phyloP scores from a whole-genome alignment of 2,888 invertebrate species.

The Platerodrilus igneus region DNA sequence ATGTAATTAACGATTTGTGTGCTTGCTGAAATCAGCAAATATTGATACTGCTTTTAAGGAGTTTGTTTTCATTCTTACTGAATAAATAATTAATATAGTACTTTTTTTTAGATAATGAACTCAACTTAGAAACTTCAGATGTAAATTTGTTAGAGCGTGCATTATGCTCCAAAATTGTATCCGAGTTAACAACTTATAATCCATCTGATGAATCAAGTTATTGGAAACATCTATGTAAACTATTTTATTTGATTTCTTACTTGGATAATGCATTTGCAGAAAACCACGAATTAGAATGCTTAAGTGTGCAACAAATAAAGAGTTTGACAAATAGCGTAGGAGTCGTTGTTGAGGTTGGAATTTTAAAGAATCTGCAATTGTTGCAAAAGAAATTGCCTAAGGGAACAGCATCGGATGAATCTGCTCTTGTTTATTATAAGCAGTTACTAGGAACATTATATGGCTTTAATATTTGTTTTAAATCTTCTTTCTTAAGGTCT shows the following conservation, averaged over 20 bases:
- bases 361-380: slow-evolving; percentile 59
- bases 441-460: slow-evolving; percentile 51
- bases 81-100: too few species aligned
- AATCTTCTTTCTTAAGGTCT: slow-evolving; percentile 52
- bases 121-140: too few species aligned
- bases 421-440: slow-evolving; percentile 51
- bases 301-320: slow-evolving; percentile 66
- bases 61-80: too few species aligned
- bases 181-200: slow-evolving; percentile 18
- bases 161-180: too few species aligned
- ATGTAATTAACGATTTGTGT: too few species aligned
- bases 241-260: slow-evolving; percentile 47
- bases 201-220: slow-evolving; percentile 32
- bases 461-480: slow-evolving; percentile 50
- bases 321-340: slow-evolving; percentile 59
- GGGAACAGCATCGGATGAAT: slow-evolving; percentile 40
- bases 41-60: too few species aligned
- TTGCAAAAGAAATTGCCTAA: slow-evolving; percentile 21
- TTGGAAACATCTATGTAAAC: slow-evolving; percentile 48
- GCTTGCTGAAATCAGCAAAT: too few species aligned
- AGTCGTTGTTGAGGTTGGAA: slow-evolving; percentile 60
- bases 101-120: too few species aligned
- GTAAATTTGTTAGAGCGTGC: too few species aligned
- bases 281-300: slow-evolving; percentile 39
- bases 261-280: slow-evolving; percentile 31